Evolutionary conservation across 2,113 vertebrate genomes (phyloP).

Genomic region (Stigmatopora argus): DNA sequence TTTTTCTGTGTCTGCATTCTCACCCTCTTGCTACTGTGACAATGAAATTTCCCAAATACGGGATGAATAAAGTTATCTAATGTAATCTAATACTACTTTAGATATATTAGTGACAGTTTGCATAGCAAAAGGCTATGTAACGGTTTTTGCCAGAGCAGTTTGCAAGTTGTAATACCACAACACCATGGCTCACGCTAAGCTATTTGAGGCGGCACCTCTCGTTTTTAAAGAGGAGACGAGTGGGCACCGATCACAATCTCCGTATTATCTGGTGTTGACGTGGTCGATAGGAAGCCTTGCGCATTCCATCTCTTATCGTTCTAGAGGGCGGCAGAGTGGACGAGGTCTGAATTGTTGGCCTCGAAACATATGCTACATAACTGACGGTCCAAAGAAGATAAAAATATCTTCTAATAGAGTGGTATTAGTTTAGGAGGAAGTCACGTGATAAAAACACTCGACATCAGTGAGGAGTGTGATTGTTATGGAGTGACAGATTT

Average conservation of each 20-base stretch:
- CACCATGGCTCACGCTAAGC: background rate
- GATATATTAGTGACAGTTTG: background rate
- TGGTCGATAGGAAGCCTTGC: constrained; percentile 3
- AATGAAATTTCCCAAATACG: no score
- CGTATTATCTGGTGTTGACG: constrained; percentile 9
- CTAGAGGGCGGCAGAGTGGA: background rate
- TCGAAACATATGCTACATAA: constrained; percentile 2
- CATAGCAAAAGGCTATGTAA: background rate
- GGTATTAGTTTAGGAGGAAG: constrained; percentile 23
- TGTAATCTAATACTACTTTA: no score
- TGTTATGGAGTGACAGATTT: constrained; percentile 7
- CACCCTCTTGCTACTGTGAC: no score
- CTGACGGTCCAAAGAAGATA: constrained; percentile 14
- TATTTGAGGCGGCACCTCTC: background rate
- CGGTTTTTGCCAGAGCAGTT: background rate
- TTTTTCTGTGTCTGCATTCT: no score
- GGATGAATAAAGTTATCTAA: no score
- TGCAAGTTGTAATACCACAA: no score
- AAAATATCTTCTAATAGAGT: constrained; percentile 31
- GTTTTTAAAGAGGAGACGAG: background rate
- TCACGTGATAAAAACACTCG: constrained; percentile 26
- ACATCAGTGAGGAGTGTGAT: constrained; percentile 21
- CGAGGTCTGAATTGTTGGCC: constrained; percentile 3
- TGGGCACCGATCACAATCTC: background rate
- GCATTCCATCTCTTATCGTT: constrained; percentile 26